phyloP scores from a whole-genome alignment of 2,113 vertebrate species.

The Hepsetus odoe region DNA sequence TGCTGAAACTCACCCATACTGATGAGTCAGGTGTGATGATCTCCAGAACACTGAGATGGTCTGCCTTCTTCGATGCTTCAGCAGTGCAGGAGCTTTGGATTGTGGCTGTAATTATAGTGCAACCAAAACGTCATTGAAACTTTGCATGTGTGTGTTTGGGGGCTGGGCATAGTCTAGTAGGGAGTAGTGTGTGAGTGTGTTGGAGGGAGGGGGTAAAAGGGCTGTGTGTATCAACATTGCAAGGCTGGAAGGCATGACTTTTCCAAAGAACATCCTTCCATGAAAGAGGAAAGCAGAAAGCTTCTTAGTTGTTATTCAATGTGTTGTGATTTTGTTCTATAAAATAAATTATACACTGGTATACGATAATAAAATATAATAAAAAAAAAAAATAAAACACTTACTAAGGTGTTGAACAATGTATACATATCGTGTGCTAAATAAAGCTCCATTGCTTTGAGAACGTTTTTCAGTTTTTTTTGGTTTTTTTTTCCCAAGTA shows the following conservation, averaged over 20 bases:
- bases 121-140: not conserved
- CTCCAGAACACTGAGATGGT: not conserved
- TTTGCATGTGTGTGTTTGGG: conserved; percentile 3
- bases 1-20: not conserved
- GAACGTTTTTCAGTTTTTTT: no score
- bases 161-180: not conserved
- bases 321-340: no score
- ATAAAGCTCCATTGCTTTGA: no score
- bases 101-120: not conserved
- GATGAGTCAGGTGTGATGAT: not conserved
- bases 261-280: not conserved
- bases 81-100: not conserved
- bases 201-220: not conserved
- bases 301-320: no score
- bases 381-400: no score
- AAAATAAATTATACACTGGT: no score
- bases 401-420: no score
- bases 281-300: not conserved
- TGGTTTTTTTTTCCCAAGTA: no score
- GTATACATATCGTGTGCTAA: no score
- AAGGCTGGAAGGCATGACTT: not conserved
- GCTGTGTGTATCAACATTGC: not conserved
- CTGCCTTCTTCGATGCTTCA: not conserved
- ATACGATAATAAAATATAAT: no score
- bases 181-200: not conserved